Evolutionary conservation across 2,797 vertebrate species (phyloP), one percentile per base, ranked within the genome.

Genomic region (Prunella strophiata): DNA sequence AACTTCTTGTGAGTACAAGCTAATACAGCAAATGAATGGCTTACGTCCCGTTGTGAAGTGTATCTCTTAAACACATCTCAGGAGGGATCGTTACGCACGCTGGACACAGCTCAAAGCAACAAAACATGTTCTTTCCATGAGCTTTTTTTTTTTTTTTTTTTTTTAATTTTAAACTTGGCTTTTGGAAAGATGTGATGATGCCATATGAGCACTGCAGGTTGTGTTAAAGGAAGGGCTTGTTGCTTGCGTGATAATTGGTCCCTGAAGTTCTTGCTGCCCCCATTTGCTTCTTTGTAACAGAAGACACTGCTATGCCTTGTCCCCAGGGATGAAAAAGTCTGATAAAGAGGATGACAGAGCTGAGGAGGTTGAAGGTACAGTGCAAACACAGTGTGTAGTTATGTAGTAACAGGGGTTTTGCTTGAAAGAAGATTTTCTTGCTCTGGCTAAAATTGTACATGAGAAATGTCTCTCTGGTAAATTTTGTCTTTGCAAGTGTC

Each of bases 31-130:
- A 94, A 95, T 65, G 74, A 80, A 85, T 74, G 65, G 42, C 42
- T 75, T 77, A 9, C 0, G 0, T 83, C 43, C 61, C 0, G 0
- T 88, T 94, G 72, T 77, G 68, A 85, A 71, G 57, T 43, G 12
- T 89, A 58, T 88, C 65, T 80, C 29, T 74, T 57, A 21, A 83
- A 54, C 63, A 48, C 32, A 61, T 88, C 87, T 89, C 79, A 45
- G 73, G 62, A 93, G 29, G 8, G 70, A 85, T 73, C 0, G 0
- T 81, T 88, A 63, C 0, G 6, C 36, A 20, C n/a, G 36, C 63
- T 82, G 62, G 89, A 17, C 89, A 72, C 34, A 62, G 62, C 54
- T 96, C 68, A 92, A 81, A 90, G 90, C 47, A 86, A 66, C n/a
- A 62, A 57, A 95, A 70, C 58, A 54, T 0, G 26, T 70, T 91